Evolutionary conservation across 2,888 invertebrate species (phyloP).

Genomic region (Morinoia aosen): DNA sequence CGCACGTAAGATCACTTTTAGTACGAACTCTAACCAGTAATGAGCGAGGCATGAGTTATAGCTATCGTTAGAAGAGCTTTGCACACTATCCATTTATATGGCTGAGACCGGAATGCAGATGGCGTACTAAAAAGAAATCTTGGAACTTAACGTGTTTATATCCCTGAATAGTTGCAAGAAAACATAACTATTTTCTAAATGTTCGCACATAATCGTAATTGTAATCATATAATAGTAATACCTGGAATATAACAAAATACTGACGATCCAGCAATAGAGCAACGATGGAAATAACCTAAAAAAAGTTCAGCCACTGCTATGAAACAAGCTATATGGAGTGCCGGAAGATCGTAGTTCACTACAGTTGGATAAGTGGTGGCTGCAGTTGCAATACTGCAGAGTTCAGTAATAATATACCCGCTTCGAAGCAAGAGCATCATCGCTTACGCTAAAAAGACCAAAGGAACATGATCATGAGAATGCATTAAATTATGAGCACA

Average conservation of each 20-base stretch:
- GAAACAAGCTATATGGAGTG: slow-evolving; percentile 3
- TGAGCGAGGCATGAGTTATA: slow-evolving; percentile 21
- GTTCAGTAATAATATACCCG: slow-evolving; percentile 28
- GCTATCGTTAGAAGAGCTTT: slow-evolving; percentile 13
- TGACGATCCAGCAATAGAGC: slow-evolving; percentile 17
- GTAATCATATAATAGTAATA: not conserved
- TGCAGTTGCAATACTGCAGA: slow-evolving; percentile 4
- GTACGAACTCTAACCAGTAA: slow-evolving; percentile 23
- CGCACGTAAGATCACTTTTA: slow-evolving; percentile 24
- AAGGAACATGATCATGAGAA: slow-evolving; percentile 45
- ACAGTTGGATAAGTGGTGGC: not conserved
- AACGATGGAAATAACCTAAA: slow-evolving; percentile 16
- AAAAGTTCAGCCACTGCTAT: slow-evolving; percentile 12
- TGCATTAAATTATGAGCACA: slow-evolving; percentile 46
- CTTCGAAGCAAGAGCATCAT: slow-evolving; percentile 43
- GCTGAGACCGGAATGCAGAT: slow-evolving; percentile 28
- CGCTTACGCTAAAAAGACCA: slow-evolving; percentile 31
- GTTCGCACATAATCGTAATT: slow-evolving; percentile 7
- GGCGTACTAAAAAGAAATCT: slow-evolving; percentile 7
- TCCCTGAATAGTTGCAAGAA: not conserved
- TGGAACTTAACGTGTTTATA: slow-evolving; percentile 12
- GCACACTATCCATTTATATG: not conserved
- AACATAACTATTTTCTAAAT: not conserved
- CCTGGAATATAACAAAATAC: slow-evolving; percentile 25
- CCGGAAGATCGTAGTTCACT: not conserved